Conservation (phyloP, 2,888 invertebrate species). For the Melanotus villosus region DNA sequence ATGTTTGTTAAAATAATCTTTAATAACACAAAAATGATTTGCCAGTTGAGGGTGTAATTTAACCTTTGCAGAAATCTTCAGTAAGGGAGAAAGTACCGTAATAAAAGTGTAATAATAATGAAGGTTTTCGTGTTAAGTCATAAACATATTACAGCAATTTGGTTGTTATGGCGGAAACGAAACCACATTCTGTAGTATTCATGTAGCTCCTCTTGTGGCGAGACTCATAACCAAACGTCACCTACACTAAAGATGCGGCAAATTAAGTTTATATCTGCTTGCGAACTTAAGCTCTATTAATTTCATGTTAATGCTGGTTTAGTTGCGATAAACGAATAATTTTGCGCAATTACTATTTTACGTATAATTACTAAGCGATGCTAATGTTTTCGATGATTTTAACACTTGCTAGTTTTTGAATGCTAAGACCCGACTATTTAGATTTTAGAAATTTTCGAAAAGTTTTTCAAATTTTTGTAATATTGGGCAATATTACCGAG, state of each 20-base stretch:
- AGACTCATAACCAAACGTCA: conserved; percentile 54
- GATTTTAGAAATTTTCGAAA: too few relatives aligned
- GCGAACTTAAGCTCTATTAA: conserved; percentile 54
- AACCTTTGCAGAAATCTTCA: too few relatives aligned
- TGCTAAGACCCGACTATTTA: too few relatives aligned
- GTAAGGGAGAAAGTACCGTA: background rate
- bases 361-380: background rate
- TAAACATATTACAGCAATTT: conserved; percentile 42
- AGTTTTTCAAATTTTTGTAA: too few relatives aligned
- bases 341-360: conserved; percentile 2
- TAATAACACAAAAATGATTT: too few relatives aligned
- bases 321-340: conserved; percentile 32
- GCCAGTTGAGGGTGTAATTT: too few relatives aligned
- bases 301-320: conserved; percentile 51
- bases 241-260: conserved; percentile 57
- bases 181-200: conserved; percentile 53
- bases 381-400: background rate
- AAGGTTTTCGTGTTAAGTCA: conserved; percentile 33
- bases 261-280: conserved; percentile 57
- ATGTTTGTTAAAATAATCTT: too few relatives aligned
- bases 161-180: conserved; percentile 43
- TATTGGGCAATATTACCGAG: too few relatives aligned
- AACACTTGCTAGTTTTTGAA: too few relatives aligned
- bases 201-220: conserved; percentile 52
- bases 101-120: conserved; percentile 36